phyloP scores from a whole-genome alignment of 2,888 invertebrate genomes.

The Troides helena region DNA sequence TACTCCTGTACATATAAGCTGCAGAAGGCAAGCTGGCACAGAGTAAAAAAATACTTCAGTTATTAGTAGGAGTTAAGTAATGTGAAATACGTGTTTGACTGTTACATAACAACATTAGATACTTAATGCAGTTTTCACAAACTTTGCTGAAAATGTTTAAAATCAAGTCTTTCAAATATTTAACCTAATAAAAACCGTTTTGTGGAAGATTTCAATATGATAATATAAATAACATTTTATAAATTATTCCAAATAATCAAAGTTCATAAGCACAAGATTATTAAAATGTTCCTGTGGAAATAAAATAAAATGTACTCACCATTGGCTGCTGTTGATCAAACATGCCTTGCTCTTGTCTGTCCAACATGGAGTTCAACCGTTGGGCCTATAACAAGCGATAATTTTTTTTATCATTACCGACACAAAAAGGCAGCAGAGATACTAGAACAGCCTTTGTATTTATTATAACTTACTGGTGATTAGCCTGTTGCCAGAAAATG shows the following conservation, averaged over 20 bases:
- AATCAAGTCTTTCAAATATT: too few relatives aligned
- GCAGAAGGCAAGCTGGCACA: not conserved
- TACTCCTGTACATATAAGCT: not conserved
- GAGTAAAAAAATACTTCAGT: not conserved
- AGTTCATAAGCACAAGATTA: not conserved
- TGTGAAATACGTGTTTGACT: not conserved
- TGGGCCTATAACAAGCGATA: slow-evolving; percentile 69
- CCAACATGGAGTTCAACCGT: slow-evolving; percentile 83
- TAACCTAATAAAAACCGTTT: not conserved
- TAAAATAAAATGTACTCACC: slow-evolving; percentile 59
- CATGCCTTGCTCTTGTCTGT: slow-evolving; percentile 85
- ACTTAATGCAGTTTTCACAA: too few relatives aligned
- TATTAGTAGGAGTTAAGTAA: not conserved
- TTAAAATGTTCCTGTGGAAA: not conserved
- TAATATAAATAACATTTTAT: not conserved
- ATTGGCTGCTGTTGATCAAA: slow-evolving; percentile 73
- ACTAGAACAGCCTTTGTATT: not conserved
- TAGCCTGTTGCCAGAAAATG: too few relatives aligned
- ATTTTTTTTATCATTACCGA: not conserved
- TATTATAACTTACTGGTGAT: too few relatives aligned
- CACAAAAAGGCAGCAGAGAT: not conserved
- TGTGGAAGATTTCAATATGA: not conserved
- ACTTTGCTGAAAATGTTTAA: too few relatives aligned
- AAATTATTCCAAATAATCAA: not conserved
- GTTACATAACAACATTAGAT: not conserved